Percentiles rank a stretch among this genome's conserved stretches.
These are phyloP conservation scores for Ormyrus pomaceus DNA, from an alignment of 2,888 invertebrate species.

Conservation along the genomic window DNA sequence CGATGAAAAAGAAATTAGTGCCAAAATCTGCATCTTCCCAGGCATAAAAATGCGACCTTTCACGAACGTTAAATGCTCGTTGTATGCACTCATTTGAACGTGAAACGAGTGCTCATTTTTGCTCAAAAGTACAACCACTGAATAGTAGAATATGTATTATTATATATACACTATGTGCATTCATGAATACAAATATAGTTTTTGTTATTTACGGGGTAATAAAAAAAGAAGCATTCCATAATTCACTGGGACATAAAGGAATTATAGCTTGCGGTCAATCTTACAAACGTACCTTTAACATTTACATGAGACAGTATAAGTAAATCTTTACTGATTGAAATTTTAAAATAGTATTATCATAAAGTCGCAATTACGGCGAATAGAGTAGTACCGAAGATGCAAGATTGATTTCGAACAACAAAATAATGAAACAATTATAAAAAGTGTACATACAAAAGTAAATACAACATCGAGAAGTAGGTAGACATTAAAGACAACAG, in stretches of 20 bases:
- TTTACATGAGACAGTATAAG: background rate
- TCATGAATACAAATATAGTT: conserved; percentile 28
- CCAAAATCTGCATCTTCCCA: conserved; percentile 21
- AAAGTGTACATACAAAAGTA: background rate
- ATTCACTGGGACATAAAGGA: conserved; percentile 2
- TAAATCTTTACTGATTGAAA: too few species aligned
- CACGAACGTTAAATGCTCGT: background rate
- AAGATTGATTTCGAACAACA: too few species aligned
- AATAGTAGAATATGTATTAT: background rate
- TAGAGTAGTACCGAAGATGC: too few species aligned
- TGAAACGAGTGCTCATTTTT: conserved; percentile 7
- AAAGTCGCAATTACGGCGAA: too few species aligned
- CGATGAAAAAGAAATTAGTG: conserved; percentile 1
- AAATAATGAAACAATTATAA: background rate
- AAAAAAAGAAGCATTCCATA: background rate
- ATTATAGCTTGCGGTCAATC: background rate
- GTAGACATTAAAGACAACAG: background rate
- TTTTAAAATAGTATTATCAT: too few species aligned
- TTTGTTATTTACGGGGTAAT: conserved; percentile 28
- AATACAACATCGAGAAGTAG: conserved; percentile 8
- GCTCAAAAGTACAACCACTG: conserved; percentile 40
- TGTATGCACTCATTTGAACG: background rate
- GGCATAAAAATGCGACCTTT: background rate
- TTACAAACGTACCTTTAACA: background rate
- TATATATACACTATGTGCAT: conserved; percentile 16